Evolutionary conservation across 2,113 vertebrate genomes (phyloP), one percentile per base, ranked within the genome.

Genomic region (Geothlypis trichas): DNA sequence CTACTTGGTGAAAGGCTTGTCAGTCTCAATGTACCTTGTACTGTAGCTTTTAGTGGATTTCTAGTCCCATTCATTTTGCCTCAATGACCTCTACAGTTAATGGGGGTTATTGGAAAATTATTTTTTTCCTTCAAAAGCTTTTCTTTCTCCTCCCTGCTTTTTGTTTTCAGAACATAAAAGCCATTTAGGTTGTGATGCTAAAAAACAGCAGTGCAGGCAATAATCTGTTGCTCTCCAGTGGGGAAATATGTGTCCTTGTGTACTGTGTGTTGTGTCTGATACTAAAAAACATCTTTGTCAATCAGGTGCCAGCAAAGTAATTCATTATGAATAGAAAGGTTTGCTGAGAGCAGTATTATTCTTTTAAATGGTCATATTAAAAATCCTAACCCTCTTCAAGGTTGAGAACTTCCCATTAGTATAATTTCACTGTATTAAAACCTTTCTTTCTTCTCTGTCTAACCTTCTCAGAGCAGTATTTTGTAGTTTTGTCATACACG

Each of bases 21-120:
- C 97, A 98, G 93, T 98, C 97, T 98, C 95, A 57, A 47, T 47
- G 19, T 88, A 97, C 94, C 89, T 91, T 94, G 97, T 55, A 97
- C 86, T 86, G 88, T 81, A 96, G 97, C 97, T 98, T 98, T 98
- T 98, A 98, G 97, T 92, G 92, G 95, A 96, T 97, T 97, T 98
- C 96, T 97, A 96, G 96, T 93, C 91, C 95, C 97, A 96, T 97
- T 98, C 92, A 96, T 97, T 98, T 97, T 97, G 94, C 90, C 94
- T 97, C 96, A 97, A 97, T 96, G 97, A 98, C 97, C 97, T 96
- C 95, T 95, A 90, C 85, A 96, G 80, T 97, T 98, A 98, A 98
- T 97, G 96, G 97, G 74, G 74, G 92, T 98, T 97, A 98, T 92
- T 91, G 95, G 94, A 97, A 98, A 98, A 94, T 90, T 96, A 82